A percentile compares a stretch with the other conserved stretches of the same genome.
These are phyloP conservation scores for Drosophila neotestacea DNA, from an alignment of 2,888 invertebrate genomes.

Conservation along the genomic window DNA sequence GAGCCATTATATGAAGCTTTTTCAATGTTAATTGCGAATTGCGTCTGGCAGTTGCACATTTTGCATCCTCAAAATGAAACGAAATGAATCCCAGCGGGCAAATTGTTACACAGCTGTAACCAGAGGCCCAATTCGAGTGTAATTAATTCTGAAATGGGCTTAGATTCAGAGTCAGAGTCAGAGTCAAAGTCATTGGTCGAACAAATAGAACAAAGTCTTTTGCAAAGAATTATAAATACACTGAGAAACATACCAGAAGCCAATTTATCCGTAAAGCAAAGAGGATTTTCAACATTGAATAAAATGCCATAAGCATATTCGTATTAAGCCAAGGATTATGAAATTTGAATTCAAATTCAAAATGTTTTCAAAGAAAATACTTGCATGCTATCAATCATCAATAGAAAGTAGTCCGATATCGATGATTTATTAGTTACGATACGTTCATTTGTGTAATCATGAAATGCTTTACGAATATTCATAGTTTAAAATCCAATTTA, in stretches of 20 bases:
- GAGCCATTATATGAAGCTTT: conserved; percentile 49
- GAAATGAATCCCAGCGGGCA: conserved; percentile 16
- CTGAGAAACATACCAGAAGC: neutral
- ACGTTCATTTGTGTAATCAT: neutral
- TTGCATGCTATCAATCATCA: conserved; percentile 30
- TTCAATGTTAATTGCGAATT: conserved; percentile 65
- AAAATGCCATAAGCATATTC: neutral
- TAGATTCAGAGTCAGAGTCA: neutral
- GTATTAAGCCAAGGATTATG: neutral
- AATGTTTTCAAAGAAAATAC: conserved; percentile 4
- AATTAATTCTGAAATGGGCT: conserved; percentile 27
- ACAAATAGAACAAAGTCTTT: neutral
- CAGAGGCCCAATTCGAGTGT: conserved; percentile 18
- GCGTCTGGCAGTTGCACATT: conserved; percentile 25
- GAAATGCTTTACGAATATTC: neutral
- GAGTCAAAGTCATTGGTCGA: neutral
- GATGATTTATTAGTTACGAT: conserved; percentile 40
- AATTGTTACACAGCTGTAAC: conserved; percentile 7
- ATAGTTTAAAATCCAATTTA: conserved; percentile 9
- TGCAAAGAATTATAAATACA: neutral
- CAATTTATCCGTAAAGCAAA: neutral
- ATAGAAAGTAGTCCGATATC: conserved; percentile 18
- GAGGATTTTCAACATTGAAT: neutral
- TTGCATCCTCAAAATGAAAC: conserved; percentile 5
- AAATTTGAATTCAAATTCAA: neutral